Percentiles rank a stretch among this genome's conserved stretches.
phyloP scores from a whole-genome alignment of 2,888 invertebrate genomes.

The Ptilodon capucinus region DNA sequence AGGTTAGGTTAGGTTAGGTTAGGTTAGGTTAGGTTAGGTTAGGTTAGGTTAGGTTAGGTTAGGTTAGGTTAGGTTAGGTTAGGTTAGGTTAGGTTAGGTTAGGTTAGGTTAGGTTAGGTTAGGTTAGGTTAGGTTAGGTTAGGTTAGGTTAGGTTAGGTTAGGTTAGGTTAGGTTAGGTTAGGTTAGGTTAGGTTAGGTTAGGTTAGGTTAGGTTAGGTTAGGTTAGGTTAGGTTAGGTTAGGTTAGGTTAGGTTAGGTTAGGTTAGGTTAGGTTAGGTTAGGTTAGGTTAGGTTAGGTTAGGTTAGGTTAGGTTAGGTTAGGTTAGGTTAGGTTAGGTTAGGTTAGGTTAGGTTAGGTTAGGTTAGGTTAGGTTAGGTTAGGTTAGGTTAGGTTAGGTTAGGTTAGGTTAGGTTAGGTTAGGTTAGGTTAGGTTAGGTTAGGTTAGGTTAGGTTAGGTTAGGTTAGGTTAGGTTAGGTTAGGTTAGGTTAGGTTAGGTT shows the following conservation, averaged over 20 bases:
- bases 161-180: slow-evolving; percentile 1
- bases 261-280: slow-evolving; percentile 1
- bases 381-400: slow-evolving; percentile 1
- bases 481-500: slow-evolving; percentile 1
- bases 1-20: slow-evolving; percentile 1
- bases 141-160: slow-evolving; percentile 1
- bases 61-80: slow-evolving; percentile 1
- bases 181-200: slow-evolving; percentile 1
- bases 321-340: slow-evolving; percentile 1
- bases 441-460: slow-evolving; percentile 1
- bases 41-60: slow-evolving; percentile 1
- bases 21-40: slow-evolving; percentile 1
- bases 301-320: slow-evolving; percentile 1
- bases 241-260: slow-evolving; percentile 1
- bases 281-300: slow-evolving; percentile 1
- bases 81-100: slow-evolving; percentile 1
- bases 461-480: slow-evolving; percentile 1
- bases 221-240: slow-evolving; percentile 1
- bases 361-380: slow-evolving; percentile 1
- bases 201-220: slow-evolving; percentile 1
- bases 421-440: slow-evolving; percentile 1
- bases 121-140: slow-evolving; percentile 1
- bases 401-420: slow-evolving; percentile 1
- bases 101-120: slow-evolving; percentile 1
- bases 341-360: slow-evolving; percentile 1